Evolutionary conservation across 2,888 invertebrate species (phyloP), one percentile per base, ranked within the genome.

Genomic region (Scaptomyza cyrtandrae): DNA sequence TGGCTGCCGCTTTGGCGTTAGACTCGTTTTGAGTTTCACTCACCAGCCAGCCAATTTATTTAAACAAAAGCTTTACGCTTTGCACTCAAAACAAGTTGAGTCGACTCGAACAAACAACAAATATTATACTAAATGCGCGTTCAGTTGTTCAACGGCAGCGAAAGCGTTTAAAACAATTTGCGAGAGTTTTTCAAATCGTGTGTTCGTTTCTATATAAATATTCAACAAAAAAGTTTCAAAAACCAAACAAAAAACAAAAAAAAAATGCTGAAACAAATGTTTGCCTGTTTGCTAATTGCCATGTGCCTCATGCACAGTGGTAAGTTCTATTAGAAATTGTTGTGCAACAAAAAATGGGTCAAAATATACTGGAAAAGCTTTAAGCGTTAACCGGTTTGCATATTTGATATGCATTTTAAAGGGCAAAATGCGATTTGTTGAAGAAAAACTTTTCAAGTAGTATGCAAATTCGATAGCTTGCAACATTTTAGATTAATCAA

Each of bases 281-380:
- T 89, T 49, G 82, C 65, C 50, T 60, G 87, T 62, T 63, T 83
- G 55, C 66, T 88, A 43, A 64, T 91, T 74, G 85, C 90, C 67
- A 78, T 91, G 71, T 89, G 90, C 61, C 60, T 90, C 14, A 77
- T 89, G 75, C 86, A 90, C 66, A 87, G 79, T 65, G 90, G 91
- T 91, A 80, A 90, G 91, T 87, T 65, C 1, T 33, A 33, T 33
- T 33, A 9, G 10, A 33, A 29, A 7, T 27, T 27, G 27, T 31
- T 29, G 11, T 29, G 27, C 24, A 16, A 19, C 33, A 33, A 29
- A 27, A 43, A 33, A 29, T 53, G 13, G 63, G 24, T 54, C n/a
- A 48, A 45, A 43, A 44, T 19, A 3, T 10, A 10, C 13, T 6
- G 9, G 9, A 19, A 49, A 50, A 45, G 44, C 31, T 45, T 39